Conservation (phyloP, 1,140 invertebrate genomes). For the Idris sp. region DNA sequence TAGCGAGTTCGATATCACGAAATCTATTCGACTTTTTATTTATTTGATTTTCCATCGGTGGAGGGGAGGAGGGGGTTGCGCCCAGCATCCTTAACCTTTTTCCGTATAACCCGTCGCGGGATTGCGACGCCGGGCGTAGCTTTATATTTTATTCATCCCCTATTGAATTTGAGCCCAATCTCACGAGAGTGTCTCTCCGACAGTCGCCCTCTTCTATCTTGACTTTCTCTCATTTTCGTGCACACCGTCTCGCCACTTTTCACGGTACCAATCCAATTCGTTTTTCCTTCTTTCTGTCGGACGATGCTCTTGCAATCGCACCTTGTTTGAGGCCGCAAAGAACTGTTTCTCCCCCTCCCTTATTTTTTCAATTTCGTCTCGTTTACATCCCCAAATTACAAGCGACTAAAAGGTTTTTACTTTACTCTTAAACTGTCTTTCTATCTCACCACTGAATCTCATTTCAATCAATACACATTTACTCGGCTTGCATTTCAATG, state of each 20-base stretch:
- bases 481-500: too few relatives aligned
- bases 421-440: conserved; percentile 16
- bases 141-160: conserved; percentile 79
- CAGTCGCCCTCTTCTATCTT: conserved; percentile 44
- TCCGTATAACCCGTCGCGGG: conserved; percentile 46
- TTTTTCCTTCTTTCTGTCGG: conserved; percentile 53
- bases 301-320: conserved; percentile 60
- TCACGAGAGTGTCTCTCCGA: conserved; percentile 75
- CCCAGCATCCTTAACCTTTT: conserved; percentile 56
- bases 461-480: not conserved
- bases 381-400: conserved; percentile 45
- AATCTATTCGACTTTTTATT: conserved; percentile 67
- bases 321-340: conserved; percentile 50
- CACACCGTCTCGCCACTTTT: conserved; percentile 40
- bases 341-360: conserved; percentile 30
- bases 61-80: too few relatives aligned
- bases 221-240: conserved; percentile 58
- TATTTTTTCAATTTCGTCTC: conserved; percentile 45
- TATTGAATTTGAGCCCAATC: conserved; percentile 78
- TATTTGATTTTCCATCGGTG: conserved; percentile 64
- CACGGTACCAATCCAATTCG: conserved; percentile 56
- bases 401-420: conserved; percentile 27
- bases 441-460: conserved; percentile 16
- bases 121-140: conserved; percentile 60
- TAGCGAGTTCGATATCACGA: too few relatives aligned